Evolutionary conservation across 1,140 invertebrate species (phyloP).

Genomic region (Pseudachorutes palmiensis): DNA sequence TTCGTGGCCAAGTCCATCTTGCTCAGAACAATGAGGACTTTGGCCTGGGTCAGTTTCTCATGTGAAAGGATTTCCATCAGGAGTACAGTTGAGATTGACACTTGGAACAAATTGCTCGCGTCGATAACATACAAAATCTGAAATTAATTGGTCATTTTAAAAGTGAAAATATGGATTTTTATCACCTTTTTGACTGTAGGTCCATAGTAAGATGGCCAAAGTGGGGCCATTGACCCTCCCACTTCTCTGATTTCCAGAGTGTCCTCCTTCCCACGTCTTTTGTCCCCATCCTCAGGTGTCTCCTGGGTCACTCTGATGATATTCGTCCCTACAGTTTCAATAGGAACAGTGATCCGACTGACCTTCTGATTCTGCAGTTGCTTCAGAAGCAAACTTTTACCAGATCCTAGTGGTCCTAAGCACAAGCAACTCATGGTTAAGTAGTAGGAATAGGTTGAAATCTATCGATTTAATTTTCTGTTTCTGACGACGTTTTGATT

Average conservation of each 20-base stretch:
- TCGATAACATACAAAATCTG: conserved; percentile 38
- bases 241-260: conserved; percentile 52
- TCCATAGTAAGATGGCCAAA: conserved; percentile 67
- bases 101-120: conserved; percentile 37
- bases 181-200: conserved; percentile 42
- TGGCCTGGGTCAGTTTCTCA: conserved; percentile 27
- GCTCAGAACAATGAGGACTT: conserved; percentile 59
- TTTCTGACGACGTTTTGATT: no score
- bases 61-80: conserved; percentile 39
- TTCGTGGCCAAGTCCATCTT: conserved; percentile 75
- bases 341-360: conserved; percentile 61
- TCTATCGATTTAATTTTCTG: no score
- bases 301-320: conserved; percentile 52
- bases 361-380: conserved; percentile 57
- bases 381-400: conserved; percentile 70
- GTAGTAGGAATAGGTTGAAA: no score
- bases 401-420: conserved; percentile 44
- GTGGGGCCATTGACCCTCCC: conserved; percentile 66
- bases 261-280: conserved; percentile 12
- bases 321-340: conserved; percentile 68
- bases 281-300: conserved; percentile 11
- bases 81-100: conserved; percentile 37
- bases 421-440: background rate
- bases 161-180: background rate
- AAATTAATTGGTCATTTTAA: background rate